phyloP scores from a whole-genome alignment of 2,797 vertebrate genomes.

The Enteromius radiatus region DNA sequence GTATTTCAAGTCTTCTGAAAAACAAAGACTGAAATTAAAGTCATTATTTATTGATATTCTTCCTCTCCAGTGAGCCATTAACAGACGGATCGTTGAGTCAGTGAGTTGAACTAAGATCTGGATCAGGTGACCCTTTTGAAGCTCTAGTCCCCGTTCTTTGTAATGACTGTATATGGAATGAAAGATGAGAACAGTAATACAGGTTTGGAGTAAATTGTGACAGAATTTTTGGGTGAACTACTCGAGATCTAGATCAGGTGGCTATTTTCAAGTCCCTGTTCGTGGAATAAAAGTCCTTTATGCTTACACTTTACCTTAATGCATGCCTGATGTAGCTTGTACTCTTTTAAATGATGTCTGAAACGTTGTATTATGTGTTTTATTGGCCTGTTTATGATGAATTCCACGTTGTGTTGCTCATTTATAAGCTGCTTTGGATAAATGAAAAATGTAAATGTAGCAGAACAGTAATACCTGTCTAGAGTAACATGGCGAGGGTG shows the following conservation, averaged over 20 bases:
- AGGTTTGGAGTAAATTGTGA: neutral
- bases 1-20: slow-evolving; percentile 1
- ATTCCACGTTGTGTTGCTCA: neutral
- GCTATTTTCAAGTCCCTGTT: too few species aligned
- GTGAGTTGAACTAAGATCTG: neutral
- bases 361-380: neutral
- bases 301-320: neutral
- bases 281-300: neutral
- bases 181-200: neutral
- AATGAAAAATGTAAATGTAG: neutral
- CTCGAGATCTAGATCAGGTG: neutral
- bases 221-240: too few species aligned
- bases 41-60: slow-evolving; percentile 19
- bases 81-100: neutral
- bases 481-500: neutral
- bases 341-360: neutral
- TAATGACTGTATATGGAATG: neutral
- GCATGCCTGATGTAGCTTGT: neutral
- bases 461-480: neutral
- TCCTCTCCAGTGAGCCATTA: slow-evolving; percentile 15
- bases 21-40: neutral
- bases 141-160: slow-evolving; percentile 7
- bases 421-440: neutral
- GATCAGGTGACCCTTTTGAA: slow-evolving; percentile 6
- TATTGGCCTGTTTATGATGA: neutral